These are phyloP conservation scores for Hypercompe scribonia DNA, from an alignment of 2,888 invertebrate species.

Conservation along the genomic window DNA sequence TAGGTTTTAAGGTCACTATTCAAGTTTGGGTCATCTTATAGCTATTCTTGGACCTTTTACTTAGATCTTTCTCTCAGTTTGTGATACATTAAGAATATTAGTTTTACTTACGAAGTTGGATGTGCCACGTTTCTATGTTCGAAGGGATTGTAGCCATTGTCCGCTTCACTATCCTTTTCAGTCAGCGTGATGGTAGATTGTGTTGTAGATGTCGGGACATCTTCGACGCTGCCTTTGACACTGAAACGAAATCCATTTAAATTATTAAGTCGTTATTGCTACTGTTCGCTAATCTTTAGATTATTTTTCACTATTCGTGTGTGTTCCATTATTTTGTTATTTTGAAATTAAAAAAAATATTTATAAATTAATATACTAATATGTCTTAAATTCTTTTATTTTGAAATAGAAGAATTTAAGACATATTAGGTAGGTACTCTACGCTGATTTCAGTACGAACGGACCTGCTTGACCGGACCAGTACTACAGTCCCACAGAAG, in stretches of 20 bases:
- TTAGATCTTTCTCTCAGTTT: neutral
- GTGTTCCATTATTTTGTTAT: too few species aligned
- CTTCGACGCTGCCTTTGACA: constrained; percentile 31
- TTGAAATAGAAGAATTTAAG: too few species aligned
- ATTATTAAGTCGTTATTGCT: neutral
- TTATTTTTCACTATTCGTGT: too few species aligned
- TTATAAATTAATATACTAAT: too few species aligned
- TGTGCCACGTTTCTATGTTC: constrained; percentile 89
- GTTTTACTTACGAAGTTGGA: constrained; percentile 88
- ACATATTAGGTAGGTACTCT: too few species aligned
- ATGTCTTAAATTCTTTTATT: too few species aligned
- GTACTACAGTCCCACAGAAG: too few species aligned
- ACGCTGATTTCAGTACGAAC: too few species aligned
- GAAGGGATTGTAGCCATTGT: constrained; percentile 88
- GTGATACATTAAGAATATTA: neutral
- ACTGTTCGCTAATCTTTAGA: neutral
- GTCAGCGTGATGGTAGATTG: constrained; percentile 67
- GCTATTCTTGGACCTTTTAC: neutral
- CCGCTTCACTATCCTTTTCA: constrained; percentile 54
- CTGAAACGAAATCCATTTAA: neutral
- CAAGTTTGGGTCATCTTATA: neutral
- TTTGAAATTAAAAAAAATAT: too few species aligned
- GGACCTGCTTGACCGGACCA: too few species aligned
- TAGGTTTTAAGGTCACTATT: neutral
- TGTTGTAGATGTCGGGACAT: constrained; percentile 52